Base-by-base conservation (phyloP, 2,888 invertebrate genomes). In the Chloroclystis v-ata region DNA sequence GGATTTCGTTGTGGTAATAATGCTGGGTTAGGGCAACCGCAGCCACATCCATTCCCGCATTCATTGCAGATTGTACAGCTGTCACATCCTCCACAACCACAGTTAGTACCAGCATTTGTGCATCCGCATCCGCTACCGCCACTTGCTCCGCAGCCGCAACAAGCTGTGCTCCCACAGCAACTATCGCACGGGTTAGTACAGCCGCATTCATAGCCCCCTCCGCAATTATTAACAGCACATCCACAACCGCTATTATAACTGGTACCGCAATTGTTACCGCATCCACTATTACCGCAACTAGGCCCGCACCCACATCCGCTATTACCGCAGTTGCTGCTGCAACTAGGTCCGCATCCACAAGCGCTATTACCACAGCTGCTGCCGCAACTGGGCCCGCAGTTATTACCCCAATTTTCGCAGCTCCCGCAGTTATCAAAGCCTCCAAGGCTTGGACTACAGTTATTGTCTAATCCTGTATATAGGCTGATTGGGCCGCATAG, bases 401-500 rank as follows among this genome's bases (percentile, higher is more conserved):
- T n/a, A n/a, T 14, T 7, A 16, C 32, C 9, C 6, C 32, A 4
- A 2, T 13, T 16, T 9, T 9, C 14, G 5, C 30, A 14, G 4
- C 14, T 14, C 4, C 30, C 11, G 2, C 13, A 6, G 6, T n/a
- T 14, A 10, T n/a, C n/a, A 6, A n/a, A 14, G 10, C 32, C 4
- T 7, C 9, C 4, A 16, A 9, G 1, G 1, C 12, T 14, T 14
- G 14, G n/a, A 14, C 32, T 14, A 14, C 13, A 16, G 14, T 5
- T 32, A 32, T 14, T 32, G 9, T 14, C 30, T 12, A 11, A 29
- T 12, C 47, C 45, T 14, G 49, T 20, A 8, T 39, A 52, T 6
- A 37, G 29, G 3, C 53, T 20, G 20, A 20, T 5, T 20, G 20
- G 20, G 20, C 20, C 20, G 9, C 47, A 35, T 10, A 38, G 28